These are phyloP conservation scores for Smutsia temminckii DNA, from an alignment of 2,797 vertebrate genomes.

Conservation along the genomic window DNA sequence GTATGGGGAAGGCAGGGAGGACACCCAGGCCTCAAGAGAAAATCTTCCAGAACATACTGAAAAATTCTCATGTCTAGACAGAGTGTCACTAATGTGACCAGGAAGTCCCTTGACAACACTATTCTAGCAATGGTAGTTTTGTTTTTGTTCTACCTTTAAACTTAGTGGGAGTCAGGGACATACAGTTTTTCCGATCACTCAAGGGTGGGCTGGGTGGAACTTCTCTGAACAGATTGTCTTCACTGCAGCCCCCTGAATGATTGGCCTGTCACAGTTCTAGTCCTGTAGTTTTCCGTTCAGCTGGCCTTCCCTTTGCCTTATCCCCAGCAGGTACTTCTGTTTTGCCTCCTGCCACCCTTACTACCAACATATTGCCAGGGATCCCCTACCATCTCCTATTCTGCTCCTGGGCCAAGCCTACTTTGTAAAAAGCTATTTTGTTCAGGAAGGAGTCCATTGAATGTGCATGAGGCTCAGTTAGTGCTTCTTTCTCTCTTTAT, in stretches of 20 bases:
- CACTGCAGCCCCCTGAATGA: not conserved
- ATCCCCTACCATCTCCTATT: not conserved
- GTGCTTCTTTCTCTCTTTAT: not conserved
- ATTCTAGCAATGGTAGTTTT: not conserved
- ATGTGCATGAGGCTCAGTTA: not conserved
- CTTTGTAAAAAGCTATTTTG: constrained; percentile 5
- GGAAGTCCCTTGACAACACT: not conserved
- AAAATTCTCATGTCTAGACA: not conserved
- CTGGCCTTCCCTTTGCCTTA: not conserved
- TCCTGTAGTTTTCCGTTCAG: not conserved
- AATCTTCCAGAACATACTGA: not conserved
- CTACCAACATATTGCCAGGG: not conserved
- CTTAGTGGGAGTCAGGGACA: not conserved
- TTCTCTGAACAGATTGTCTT: not conserved
- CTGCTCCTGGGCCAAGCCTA: not conserved
- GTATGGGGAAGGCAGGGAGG: constrained; percentile 15
- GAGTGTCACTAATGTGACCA: constrained; percentile 19
- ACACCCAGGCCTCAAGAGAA: constrained; percentile 22
- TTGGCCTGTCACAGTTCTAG: not conserved
- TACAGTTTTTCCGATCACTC: not conserved
- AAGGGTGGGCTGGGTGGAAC: not conserved
- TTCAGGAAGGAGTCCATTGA: constrained; percentile 14
- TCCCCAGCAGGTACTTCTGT: not conserved
- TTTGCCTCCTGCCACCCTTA: not conserved
- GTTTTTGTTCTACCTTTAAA: constrained; percentile 8